Evolutionary conservation across 1,140 invertebrate species (phyloP), one percentile per base, ranked within the genome.

Genomic region (Halesus radiatus): DNA sequence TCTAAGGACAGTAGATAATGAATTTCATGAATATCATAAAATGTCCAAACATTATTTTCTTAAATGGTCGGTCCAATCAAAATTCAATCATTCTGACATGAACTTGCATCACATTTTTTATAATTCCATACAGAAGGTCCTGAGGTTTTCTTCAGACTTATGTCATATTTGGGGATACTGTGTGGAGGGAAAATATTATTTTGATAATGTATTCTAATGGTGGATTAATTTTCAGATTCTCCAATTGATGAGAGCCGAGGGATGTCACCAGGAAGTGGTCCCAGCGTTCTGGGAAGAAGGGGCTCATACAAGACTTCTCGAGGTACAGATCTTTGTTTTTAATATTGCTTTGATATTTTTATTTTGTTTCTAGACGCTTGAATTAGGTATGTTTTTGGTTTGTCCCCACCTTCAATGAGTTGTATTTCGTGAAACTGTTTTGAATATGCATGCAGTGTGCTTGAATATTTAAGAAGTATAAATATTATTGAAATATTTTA

Each of bases 281-380:
- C 92, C 76, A 92, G 91, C 84, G 92, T 89, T 76, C 90, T 96
- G 74, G 94, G 94, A 79, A 92, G 95, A 26, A 91, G 95, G 81
- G 94, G 94, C 87, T 96, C 95, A n/a, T 96, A 95, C 88, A 96
- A 96, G 90, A 95, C 94, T 62, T 95, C 94, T 81, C 89, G 94
- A 94, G 95, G 94, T 96, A 86, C 91, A 92, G 91, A 86, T 83
- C 79, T 85, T 84, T 53, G 85, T 54, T 16, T 54, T 56, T 8
- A 45, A 62, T 37, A 75, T n/a, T 56, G 53, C 53, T 56, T n/a
- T 37, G 3, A 13, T 64, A 20, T 64, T 20, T 66, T 52, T 16
- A 32, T 26, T 32, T 4, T 3, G 10, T 29, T 15, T 26, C 6
- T 26, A 66, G 62, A 15, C 10, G 62, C 62, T 66, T 66, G 22